Percentiles rank a stretch among this genome's conserved stretches.
These are phyloP conservation scores for Silurus asotus DNA, from an alignment of 2,113 vertebrate species.

Conservation along the genomic window DNA sequence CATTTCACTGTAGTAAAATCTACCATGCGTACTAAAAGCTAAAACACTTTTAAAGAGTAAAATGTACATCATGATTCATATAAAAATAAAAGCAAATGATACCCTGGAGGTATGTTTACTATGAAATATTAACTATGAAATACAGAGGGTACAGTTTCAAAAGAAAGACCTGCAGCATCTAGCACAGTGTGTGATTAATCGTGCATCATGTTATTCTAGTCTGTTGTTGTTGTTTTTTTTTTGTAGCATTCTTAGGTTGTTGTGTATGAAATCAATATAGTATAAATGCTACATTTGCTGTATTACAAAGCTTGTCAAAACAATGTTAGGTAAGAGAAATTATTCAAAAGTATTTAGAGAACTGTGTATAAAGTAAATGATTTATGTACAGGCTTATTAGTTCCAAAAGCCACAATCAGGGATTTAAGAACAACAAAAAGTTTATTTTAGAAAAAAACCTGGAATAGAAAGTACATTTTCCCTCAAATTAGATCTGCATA, in stretches of 20 bases:
- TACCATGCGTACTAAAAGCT: background rate
- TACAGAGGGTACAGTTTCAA: slow-evolving; percentile 3
- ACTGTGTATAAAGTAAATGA: slow-evolving; percentile 1
- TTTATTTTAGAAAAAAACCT: background rate
- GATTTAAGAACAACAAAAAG: slow-evolving; percentile 18
- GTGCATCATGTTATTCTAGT: background rate
- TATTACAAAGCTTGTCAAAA: slow-evolving; percentile 29
- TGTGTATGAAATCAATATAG: slow-evolving; percentile 22
- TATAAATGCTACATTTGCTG: slow-evolving; percentile 31
- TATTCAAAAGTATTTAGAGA: slow-evolving; percentile 17
- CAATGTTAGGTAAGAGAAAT: background rate
- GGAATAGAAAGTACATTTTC: background rate
- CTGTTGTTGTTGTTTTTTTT: slow-evolving; percentile 1
- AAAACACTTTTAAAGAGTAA: background rate
- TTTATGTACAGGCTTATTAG: slow-evolving; percentile 27
- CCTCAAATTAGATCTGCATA: background rate
- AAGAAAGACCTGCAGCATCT: background rate
- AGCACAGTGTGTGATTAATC: slow-evolving; percentile 12
- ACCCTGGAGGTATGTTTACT: background rate
- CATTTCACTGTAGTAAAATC: background rate
- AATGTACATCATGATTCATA: background rate
- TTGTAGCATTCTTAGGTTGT: slow-evolving; percentile 9
- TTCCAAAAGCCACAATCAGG: slow-evolving; percentile 43
- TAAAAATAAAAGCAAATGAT: background rate
- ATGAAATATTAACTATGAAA: background rate